These are phyloP conservation scores for Parasteatoda tepidariorum DNA, from an alignment of 1,140 invertebrate species.

Conservation along the genomic window DNA sequence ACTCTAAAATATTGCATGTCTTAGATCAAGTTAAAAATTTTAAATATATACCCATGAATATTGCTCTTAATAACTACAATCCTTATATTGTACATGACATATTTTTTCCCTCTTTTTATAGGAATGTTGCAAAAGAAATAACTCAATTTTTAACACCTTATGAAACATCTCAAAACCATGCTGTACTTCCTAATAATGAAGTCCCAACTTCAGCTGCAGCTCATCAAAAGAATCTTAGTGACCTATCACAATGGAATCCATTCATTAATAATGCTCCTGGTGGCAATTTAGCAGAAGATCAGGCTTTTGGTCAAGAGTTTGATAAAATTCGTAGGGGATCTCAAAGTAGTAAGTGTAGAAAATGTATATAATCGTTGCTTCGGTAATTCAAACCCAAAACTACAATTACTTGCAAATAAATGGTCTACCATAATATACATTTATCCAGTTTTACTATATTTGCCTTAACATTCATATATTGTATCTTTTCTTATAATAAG, in stretches of 20 bases:
- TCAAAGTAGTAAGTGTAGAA: slow-evolving; percentile 79
- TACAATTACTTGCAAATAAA: too few relatives aligned
- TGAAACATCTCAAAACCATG: slow-evolving; percentile 72
- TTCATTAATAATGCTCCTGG: slow-evolving; percentile 80
- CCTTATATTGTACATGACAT: neutral
- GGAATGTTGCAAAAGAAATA: slow-evolving; percentile 61
- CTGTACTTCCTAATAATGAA: slow-evolving; percentile 67
- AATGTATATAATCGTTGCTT: neutral
- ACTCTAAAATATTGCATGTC: too few relatives aligned
- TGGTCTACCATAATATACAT: too few relatives aligned
- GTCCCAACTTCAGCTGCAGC: slow-evolving; percentile 68
- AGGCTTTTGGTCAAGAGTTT: slow-evolving; percentile 87
- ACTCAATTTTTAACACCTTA: slow-evolving; percentile 78
- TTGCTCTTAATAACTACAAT: too few relatives aligned
- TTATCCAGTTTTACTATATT: too few relatives aligned
- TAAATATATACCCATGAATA: too few relatives aligned
- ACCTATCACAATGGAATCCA: slow-evolving; percentile 81
- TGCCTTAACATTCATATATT: too few relatives aligned
- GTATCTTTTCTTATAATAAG: too few relatives aligned
- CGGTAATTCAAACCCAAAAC: too few relatives aligned
- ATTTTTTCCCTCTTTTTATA: slow-evolving; percentile 13
- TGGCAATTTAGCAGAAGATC: slow-evolving; percentile 82
- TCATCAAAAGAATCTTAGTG: slow-evolving; percentile 68
- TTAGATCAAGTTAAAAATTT: too few relatives aligned
- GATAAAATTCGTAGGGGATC: slow-evolving; percentile 84